These are phyloP conservation scores for Phthorimaea operculella DNA, from an alignment of 1,140 invertebrate genomes.

Conservation along the genomic window DNA sequence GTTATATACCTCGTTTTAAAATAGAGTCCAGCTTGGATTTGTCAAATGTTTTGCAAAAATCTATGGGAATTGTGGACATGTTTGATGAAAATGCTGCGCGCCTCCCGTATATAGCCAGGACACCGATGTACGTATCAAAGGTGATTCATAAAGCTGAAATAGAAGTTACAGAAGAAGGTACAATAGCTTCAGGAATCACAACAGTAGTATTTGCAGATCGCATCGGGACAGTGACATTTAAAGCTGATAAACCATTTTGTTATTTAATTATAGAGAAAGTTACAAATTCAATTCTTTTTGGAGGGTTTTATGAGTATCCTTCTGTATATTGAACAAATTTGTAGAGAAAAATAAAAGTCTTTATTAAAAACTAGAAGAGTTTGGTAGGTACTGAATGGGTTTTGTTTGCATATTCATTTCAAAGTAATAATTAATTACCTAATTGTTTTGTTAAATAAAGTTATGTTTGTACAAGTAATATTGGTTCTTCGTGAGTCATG, in stretches of 20 bases:
- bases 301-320: constrained; percentile 60
- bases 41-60: constrained; percentile 63
- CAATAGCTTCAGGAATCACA: constrained; percentile 76
- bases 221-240: constrained; percentile 67
- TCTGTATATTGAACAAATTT: constrained; percentile 22
- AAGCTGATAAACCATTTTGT: constrained; percentile 71
- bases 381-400: too few relatives aligned
- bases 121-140: constrained; percentile 67
- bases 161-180: constrained; percentile 85
- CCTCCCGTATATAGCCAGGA: constrained; percentile 31
- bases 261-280: constrained; percentile 73
- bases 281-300: constrained; percentile 71
- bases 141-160: constrained; percentile 84
- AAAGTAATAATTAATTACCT: too few relatives aligned
- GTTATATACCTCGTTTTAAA: constrained; percentile 78
- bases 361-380: too few relatives aligned
- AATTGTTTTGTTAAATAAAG: too few relatives aligned
- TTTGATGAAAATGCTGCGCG: constrained; percentile 73
- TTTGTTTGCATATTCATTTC: too few relatives aligned
- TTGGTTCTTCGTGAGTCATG: too few relatives aligned
- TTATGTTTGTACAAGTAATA: too few relatives aligned
- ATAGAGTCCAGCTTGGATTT: constrained; percentile 74
- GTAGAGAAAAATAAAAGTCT: background rate
- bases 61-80: constrained; percentile 75
- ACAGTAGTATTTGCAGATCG: constrained; percentile 68